Base-by-base conservation (phyloP, 2,797 vertebrate species). In the Lagodon rhomboides region DNA sequence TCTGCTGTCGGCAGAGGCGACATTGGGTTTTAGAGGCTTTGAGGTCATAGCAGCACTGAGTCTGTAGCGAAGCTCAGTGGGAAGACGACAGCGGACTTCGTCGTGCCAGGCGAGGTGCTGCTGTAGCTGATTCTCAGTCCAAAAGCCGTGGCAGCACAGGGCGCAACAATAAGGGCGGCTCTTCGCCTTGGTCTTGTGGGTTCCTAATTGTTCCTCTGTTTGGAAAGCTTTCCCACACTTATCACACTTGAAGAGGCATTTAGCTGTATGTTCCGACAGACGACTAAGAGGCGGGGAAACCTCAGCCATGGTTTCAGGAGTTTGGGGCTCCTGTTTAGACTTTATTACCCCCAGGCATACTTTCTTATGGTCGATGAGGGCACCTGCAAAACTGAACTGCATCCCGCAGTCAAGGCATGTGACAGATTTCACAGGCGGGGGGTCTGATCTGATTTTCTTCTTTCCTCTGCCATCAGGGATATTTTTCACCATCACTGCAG, bases 71-170 rank as follows among this genome's bases (percentile, higher is more conserved):
- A 96, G 91, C 77, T 95, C 95, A 2, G 93, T 94, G 0, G 96
- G 96, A 51, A 96, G 93, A 17, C 95, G 94, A 9, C 89, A 90
- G 16, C 96, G 95, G 22, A 96, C 92, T 82, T 96, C 92, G 8
- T 96, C 95, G 12, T 96, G 96, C 95, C 95, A 96, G 53, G 85
- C 61, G 3, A 96, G 94, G 81, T 96, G 96, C 66, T 95, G 95
- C 79, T 95, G 95, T 47, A 96, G 93, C 85, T 95, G 95, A n/a
- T 75, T 91, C 87, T 96, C 95, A 0, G 93, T 94, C 95, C 95
- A 95, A 65, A 95, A 96, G 22, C 94, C 93, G 5, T 94, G 91
- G 86, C 96, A 96, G 84, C 96, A 96, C 20, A 96, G 90, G 12
- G 95, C 93, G 11, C 96, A 96, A 13, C 87, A 93, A 64, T 91